phyloP scores from a whole-genome alignment of 2,113 vertebrate species.

The Pomatostomus ruficeps region DNA sequence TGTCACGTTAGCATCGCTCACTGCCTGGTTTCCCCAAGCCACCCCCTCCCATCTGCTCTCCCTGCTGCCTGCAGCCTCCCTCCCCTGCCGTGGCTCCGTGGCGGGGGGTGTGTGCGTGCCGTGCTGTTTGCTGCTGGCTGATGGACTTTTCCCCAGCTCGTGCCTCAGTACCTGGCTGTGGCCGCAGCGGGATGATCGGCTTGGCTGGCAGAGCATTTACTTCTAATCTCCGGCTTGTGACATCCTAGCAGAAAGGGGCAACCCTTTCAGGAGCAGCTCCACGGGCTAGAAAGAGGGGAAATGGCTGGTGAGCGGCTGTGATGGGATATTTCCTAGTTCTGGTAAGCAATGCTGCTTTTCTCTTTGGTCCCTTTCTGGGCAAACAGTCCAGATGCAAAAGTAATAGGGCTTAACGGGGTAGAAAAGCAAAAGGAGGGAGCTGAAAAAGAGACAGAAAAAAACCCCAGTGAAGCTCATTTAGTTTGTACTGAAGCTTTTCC shows the following conservation, averaged over 20 bases:
- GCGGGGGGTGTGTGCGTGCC: neutral
- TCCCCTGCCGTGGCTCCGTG: neutral
- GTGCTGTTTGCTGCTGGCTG: neutral
- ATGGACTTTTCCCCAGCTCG: constrained; percentile 65
- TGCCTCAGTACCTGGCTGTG: constrained; percentile 26
- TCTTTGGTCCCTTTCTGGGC: neutral
- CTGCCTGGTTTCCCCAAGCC: constrained; percentile 33
- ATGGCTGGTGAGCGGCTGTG: constrained; percentile 12
- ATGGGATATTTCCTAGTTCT: neutral
- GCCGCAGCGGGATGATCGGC: constrained; percentile 71
- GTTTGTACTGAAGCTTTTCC: neutral
- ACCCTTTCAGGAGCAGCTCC: constrained; percentile 24
- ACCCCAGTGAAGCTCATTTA: neutral
- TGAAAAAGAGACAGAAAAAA: neutral
- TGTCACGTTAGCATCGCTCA: constrained; percentile 9
- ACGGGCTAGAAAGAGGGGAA: neutral
- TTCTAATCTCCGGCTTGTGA: constrained; percentile 82
- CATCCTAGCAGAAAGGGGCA: constrained; percentile 66
- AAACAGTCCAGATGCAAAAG: neutral
- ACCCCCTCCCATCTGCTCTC: constrained; percentile 57
- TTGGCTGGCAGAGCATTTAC: constrained; percentile 70
- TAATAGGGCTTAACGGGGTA: neutral
- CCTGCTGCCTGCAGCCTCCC: constrained; percentile 10
- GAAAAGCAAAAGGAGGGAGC: neutral
- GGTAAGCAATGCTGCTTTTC: constrained; percentile 70